Evolutionary conservation across 2,888 invertebrate species (phyloP), one percentile per base, ranked within the genome.

Genomic region (Torymus aiolomorphi): DNA sequence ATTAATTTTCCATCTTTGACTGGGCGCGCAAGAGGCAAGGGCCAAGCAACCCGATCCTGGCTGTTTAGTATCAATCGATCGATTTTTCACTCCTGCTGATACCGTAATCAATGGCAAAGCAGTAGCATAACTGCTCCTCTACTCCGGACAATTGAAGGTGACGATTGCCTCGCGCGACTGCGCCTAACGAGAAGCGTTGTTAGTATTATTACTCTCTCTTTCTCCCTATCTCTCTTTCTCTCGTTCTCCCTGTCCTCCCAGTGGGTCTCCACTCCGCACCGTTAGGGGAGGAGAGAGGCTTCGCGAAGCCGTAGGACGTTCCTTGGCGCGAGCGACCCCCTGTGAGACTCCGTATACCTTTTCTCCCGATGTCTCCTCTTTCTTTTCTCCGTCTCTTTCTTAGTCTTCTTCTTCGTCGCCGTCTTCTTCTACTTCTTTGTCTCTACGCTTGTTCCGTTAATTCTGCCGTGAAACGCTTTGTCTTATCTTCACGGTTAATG

Each of bases 261-360:
- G 42, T 42, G 42, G 42, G 42, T 42, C 42, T 42, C 42, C 42
- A 42, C 42, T 42, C 42, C 42, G 8, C 42, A 42, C 42, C 42
- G 8, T 42, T n/a, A 71, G 57, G 73, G 72, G 71, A 80, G 71
- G 63, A 78, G 61, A 78, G 80, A 80, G 82, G 78, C 82, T 78
- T 78, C 79, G 75, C 82, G 80, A 82, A 81, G 82, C 82, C 80
- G 56, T 82, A 80, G 63, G 65, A 49, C 63, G 13, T 13, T 51
- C 16, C 16, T 14, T 70, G 10, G 20, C 14, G 3, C 49, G 42
- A 42, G 8, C 42, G 42, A 42, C 65, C 69, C 66, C 67, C 65
- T 52, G 54, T 42, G 49, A 70, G 42, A 42, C 42, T 42, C 59
- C 61, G 82, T 67, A 66, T 42, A 31, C 61, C 24, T 72, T 54